Percentiles rank a stretch among this genome's conserved stretches.
Evolutionary conservation across 2,888 invertebrate genomes (phyloP).

Genomic region (Torymus tubicola): DNA sequence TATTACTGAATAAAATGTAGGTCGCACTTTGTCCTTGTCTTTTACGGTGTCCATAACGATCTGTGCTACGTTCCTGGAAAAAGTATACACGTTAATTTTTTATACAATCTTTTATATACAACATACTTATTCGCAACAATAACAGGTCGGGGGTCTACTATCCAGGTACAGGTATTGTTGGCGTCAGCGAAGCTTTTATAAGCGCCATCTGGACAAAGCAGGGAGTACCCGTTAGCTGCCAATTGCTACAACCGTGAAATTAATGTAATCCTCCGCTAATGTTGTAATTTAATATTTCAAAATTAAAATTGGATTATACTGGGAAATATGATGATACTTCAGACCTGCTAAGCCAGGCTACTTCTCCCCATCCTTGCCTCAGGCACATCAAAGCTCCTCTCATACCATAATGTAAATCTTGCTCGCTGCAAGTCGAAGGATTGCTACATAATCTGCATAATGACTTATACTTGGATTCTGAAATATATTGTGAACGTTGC

Average conservation of each 20-base stretch:
- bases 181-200: slow-evolving; percentile 78
- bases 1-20: slow-evolving; percentile 13
- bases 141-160: slow-evolving; percentile 88
- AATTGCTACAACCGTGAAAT: slow-evolving; percentile 36
- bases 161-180: slow-evolving; percentile 84
- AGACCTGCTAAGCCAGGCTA: slow-evolving; percentile 84
- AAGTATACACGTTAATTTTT: neutral
- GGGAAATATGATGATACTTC: slow-evolving; percentile 1
- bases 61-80: slow-evolving; percentile 18
- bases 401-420: slow-evolving; percentile 90
- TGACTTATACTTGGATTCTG: slow-evolving; percentile 82
- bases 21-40: slow-evolving; percentile 3
- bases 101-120: slow-evolving; percentile 72
- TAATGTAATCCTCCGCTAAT: neutral
- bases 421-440: slow-evolving; percentile 79
- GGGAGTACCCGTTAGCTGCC: slow-evolving; percentile 79
- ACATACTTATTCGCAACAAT: slow-evolving; percentile 82
- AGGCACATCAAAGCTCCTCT: slow-evolving; percentile 89
- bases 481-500: neutral
- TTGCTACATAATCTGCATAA: slow-evolving; percentile 85
- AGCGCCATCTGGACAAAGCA: slow-evolving; percentile 87
- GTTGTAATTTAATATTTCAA: neutral
- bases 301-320: neutral
- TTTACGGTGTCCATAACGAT: slow-evolving; percentile 69
- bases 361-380: slow-evolving; percentile 86